Conservation (phyloP, 2,888 invertebrate species). For the Petrophora chlorosata region DNA sequence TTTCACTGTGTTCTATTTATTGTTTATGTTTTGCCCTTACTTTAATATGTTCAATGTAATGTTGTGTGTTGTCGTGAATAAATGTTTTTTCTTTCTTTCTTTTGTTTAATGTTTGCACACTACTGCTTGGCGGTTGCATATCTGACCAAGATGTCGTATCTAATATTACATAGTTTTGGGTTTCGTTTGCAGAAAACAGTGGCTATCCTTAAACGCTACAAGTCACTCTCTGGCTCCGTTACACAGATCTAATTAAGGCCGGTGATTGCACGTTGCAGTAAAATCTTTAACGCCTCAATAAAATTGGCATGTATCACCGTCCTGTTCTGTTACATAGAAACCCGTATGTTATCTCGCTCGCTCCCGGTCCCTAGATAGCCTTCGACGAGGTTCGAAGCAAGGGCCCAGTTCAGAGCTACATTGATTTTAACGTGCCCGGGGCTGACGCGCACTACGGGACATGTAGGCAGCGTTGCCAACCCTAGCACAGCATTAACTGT, state of each 20-base stretch:
- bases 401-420: slow-evolving; percentile 50
- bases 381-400: slow-evolving; percentile 35
- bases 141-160: too few species aligned
- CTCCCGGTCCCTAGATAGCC: slow-evolving; percentile 48
- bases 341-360: slow-evolving; percentile 37
- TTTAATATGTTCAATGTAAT: too few species aligned
- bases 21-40: too few species aligned
- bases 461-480: background rate
- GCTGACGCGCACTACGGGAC: slow-evolving; percentile 25
- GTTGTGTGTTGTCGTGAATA: too few species aligned
- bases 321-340: slow-evolving; percentile 32
- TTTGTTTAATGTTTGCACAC: too few species aligned
- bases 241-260: slow-evolving; percentile 51
- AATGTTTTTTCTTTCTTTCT: too few species aligned
- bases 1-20: too few species aligned
- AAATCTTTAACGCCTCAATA: slow-evolving; percentile 52
- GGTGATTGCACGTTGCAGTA: slow-evolving; percentile 48
- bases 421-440: slow-evolving; percentile 57
- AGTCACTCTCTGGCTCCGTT: slow-evolving; percentile 12
- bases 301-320: slow-evolving; percentile 42
- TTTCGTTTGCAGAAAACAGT: background rate
- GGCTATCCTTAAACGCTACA: background rate
- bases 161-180: too few species aligned
- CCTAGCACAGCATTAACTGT: too few species aligned
- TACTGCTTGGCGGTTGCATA: too few species aligned